Evolutionary conservation across 2,888 invertebrate species (phyloP).

Genomic region (Drosophila anomalata): DNA sequence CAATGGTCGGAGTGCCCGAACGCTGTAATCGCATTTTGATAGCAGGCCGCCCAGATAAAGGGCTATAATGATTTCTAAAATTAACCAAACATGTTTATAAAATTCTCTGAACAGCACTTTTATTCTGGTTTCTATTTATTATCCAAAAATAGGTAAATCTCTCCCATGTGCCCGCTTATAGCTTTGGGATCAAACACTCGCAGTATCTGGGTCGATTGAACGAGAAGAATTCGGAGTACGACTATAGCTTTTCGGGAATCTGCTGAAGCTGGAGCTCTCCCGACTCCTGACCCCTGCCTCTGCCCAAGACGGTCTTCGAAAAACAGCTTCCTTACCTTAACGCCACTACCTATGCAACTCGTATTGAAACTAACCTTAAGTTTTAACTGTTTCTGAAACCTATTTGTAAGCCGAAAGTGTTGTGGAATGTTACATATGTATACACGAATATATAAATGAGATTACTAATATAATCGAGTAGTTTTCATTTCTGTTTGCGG

Average conservation of each 20-base stretch:
- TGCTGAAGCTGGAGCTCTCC: slow-evolving; percentile 60
- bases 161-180: slow-evolving; percentile 88
- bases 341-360: slow-evolving; percentile 48
- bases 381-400: slow-evolving; percentile 57
- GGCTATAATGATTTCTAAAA: background rate
- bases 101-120: slow-evolving; percentile 1
- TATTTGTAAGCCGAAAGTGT: slow-evolving; percentile 62
- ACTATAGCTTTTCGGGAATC: slow-evolving; percentile 80
- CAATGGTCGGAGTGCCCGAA: slow-evolving; percentile 61
- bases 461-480: slow-evolving; percentile 25
- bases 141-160: slow-evolving; percentile 85
- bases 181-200: slow-evolving; percentile 95
- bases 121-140: background rate
- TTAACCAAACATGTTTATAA: slow-evolving; percentile 6
- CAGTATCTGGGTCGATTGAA: slow-evolving; percentile 87
- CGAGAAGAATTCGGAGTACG: slow-evolving; percentile 69
- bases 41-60: slow-evolving; percentile 44
- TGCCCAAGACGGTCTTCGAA: slow-evolving; percentile 64
- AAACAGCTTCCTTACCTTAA: slow-evolving; percentile 50
- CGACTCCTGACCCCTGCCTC: slow-evolving; percentile 23
- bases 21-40: slow-evolving; percentile 38
- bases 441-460: slow-evolving; percentile 32
- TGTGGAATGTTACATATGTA: slow-evolving; percentile 62
- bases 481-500: too few relatives aligned
- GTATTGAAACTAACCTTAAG: slow-evolving; percentile 61